Base-by-base conservation (phyloP, 2,888 invertebrate species). In the Drosophila testacea region DNA sequence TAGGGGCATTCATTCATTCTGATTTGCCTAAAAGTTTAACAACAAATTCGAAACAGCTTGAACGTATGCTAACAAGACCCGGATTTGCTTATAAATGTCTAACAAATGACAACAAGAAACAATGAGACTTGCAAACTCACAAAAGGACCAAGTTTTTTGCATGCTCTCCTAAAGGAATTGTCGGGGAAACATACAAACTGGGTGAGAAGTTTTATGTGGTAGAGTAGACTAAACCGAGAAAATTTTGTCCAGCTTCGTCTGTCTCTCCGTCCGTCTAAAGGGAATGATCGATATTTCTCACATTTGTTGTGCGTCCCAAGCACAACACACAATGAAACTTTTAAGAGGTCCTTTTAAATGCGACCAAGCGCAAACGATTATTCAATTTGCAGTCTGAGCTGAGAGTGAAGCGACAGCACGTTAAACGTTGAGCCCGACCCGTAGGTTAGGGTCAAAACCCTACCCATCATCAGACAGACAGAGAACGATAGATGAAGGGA, bases 361-460 rank as follows among this genome's bases (percentile, higher is more conserved):
- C 83, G 78, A 71, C 89, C 73, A 78, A 81, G 88, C 82, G 80
- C 85, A 79, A 87, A 82, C 85, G 85, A 85, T 87, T 85, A 89
- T 89, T 85, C 85, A 89, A 89, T 85, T 85, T 84, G 76, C 75
- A 74, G 71, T 68, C 69, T 52, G 56, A 60, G 39, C 59, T 50
- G 39, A 39, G 47, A 22, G 61, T 34, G 55, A 62, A 56, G 34
- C 44, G 55, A 56, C 44, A 44, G 44, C 55, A 56, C 44, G 57
- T 73, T 83, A 76, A 83, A 67, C 67, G 69, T 64, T 56, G 30
- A 55, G 41, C 39, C 34, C 51, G 28, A 50, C 62, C 56, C 57
- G 56, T 77, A 41, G 70, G 62, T 60, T 41, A 48, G 74, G 70
- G 79, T 73, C 69, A 74, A 13, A 36, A 13, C 50, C 52, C 41